Conservation (phyloP, 2,888 invertebrate genomes). For the Melanchra persicariae region DNA sequence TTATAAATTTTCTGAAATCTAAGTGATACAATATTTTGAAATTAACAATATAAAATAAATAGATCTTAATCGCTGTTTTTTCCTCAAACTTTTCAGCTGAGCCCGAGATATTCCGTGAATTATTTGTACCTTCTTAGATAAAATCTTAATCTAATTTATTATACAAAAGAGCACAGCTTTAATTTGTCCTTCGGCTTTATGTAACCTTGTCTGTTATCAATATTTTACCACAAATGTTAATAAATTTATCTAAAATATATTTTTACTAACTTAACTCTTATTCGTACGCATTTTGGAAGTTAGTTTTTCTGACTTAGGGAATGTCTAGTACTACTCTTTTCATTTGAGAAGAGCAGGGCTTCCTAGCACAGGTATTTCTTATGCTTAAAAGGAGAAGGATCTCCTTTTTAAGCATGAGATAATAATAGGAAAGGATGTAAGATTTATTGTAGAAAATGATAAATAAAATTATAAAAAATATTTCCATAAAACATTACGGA, state of each 20-base stretch:
- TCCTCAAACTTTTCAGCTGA: neutral
- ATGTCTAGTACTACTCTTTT: neutral
- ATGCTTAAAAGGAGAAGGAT: too few relatives aligned
- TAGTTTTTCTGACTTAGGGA: neutral
- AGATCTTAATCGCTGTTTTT: constrained; percentile 4
- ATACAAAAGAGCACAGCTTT: constrained; percentile 13
- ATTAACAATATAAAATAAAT: neutral
- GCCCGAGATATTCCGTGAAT: neutral
- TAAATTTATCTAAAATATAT: too few relatives aligned
- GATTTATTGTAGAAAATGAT: too few relatives aligned
- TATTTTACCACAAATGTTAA: neutral
- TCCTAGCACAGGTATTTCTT: too few relatives aligned
- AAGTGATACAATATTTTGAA: too few relatives aligned
- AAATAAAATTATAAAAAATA: too few relatives aligned
- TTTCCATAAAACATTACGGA: too few relatives aligned
- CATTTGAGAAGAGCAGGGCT: too few relatives aligned
- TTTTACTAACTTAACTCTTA: too few relatives aligned
- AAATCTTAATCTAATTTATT: constrained; percentile 3
- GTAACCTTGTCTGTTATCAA: neutral
- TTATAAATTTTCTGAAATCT: too few relatives aligned
- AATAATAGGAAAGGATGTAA: too few relatives aligned
- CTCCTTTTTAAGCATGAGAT: too few relatives aligned
- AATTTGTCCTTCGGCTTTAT: constrained; percentile 3
- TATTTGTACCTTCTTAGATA: neutral
- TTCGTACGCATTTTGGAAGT: neutral